phyloP scores from a whole-genome alignment of 2,113 vertebrate genomes.

The Mionectes macconnelli region DNA sequence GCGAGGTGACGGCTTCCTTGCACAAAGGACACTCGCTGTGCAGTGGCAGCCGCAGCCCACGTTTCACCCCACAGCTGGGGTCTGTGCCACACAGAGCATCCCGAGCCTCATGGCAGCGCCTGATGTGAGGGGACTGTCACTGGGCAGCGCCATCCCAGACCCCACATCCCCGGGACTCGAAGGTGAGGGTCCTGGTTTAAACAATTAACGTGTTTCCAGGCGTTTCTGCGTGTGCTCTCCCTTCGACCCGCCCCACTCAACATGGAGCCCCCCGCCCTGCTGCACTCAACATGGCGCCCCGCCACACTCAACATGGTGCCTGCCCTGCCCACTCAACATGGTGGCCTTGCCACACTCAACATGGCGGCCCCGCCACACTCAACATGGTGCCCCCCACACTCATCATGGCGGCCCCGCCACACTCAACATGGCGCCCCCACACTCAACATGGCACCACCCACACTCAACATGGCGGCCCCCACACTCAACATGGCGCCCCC shows the following conservation, averaged over 20 bases:
- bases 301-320: background rate
- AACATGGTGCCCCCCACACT: background rate
- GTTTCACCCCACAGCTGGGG: fast-evolving
- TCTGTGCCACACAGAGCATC: background rate
- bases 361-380: background rate
- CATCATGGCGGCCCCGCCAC: background rate
- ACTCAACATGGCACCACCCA: background rate
- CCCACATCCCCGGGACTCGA: background rate
- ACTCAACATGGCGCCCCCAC: background rate
- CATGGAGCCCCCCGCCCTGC: background rate
- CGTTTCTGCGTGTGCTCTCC: background rate
- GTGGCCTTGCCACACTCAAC: no score
- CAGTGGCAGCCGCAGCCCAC: background rate
- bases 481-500: background rate
- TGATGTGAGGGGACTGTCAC: background rate
- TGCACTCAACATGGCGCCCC: background rate
- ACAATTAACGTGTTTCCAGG: background rate
- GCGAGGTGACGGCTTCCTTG: fast-evolving
- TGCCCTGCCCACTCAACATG: no score
- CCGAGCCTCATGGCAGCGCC: background rate
- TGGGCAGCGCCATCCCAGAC: background rate
- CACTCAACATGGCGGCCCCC: background rate
- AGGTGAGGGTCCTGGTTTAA: background rate
- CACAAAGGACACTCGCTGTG: fast-evolving
- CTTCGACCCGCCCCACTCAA: background rate